A percentile compares a stretch with the other conserved stretches of the same genome.
Evolutionary conservation across 2,797 vertebrate species (phyloP).

Genomic region (Crenuchus spilurus): DNA sequence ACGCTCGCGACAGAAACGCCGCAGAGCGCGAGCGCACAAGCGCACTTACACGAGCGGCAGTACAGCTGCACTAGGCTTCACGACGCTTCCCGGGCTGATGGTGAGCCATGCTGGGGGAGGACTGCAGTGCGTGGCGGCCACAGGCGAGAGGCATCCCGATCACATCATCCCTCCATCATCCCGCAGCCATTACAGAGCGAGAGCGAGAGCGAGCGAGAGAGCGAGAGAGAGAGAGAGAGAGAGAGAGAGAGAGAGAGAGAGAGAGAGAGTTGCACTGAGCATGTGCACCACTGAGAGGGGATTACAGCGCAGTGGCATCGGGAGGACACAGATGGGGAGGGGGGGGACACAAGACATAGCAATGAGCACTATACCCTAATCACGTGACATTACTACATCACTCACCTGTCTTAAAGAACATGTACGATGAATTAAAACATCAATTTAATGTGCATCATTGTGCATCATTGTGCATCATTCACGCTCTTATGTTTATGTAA

Average conservation of each 20-base stretch:
- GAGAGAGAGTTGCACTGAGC: conserved; percentile 22
- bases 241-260: neutral
- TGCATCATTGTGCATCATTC: too few species aligned
- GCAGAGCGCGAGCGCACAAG: neutral
- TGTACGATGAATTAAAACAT: too few species aligned
- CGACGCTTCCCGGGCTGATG: conserved; percentile 40
- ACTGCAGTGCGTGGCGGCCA: conserved; percentile 37
- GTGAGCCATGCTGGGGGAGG: conserved; percentile 47
- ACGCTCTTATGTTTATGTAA: too few species aligned
- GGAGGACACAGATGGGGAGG: neutral
- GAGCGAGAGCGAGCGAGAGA: neutral
- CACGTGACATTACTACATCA: too few species aligned
- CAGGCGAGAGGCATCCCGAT: conserved; percentile 21
- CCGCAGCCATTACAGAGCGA: conserved; percentile 54
- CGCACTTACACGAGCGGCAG: conserved; percentile 46
- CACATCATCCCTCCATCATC: conserved; percentile 39
- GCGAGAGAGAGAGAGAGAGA: neutral
- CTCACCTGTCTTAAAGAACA: too few species aligned
- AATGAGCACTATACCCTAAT: too few species aligned
- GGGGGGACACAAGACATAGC: neutral
- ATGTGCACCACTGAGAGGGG: conserved; percentile 45
- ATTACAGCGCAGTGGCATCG: conserved; percentile 21
- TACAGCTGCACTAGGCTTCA: conserved; percentile 20
- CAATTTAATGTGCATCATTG: too few species aligned
- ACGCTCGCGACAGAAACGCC: conserved; percentile 15